These are phyloP conservation scores for Pygoscelis antarcticus DNA, from an alignment of 2,113 vertebrate species.

Conservation along the genomic window DNA sequence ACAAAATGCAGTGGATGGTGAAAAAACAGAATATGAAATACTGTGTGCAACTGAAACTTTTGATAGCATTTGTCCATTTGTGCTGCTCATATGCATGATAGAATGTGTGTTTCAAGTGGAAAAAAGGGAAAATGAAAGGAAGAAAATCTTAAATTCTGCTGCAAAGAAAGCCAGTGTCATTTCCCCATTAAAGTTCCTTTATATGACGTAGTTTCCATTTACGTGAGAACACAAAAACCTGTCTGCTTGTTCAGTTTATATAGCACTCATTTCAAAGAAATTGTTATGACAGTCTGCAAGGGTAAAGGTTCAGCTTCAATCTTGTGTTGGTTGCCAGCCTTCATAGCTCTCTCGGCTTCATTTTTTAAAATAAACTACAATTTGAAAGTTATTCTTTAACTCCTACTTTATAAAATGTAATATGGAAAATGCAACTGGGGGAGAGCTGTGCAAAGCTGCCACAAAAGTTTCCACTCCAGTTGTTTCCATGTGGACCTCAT, in stretches of 20 bases:
- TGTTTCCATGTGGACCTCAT: neutral
- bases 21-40: neutral
- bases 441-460: neutral
- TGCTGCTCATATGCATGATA: neutral
- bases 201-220: constrained; percentile 42
- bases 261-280: constrained; percentile 21
- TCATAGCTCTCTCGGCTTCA: neutral
- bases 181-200: constrained; percentile 34
- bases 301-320: constrained; percentile 6
- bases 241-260: constrained; percentile 16
- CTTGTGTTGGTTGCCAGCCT: constrained; percentile 6
- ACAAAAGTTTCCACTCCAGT: neutral
- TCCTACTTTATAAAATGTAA: neutral
- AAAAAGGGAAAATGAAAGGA: constrained; percentile 12
- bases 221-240: constrained; percentile 32
- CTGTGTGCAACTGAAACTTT: neutral
- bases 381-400: neutral
- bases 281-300: constrained; percentile 28
- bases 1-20: neutral
- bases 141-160: constrained; percentile 30
- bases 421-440: neutral
- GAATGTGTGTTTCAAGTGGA: constrained; percentile 28
- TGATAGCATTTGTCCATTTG: neutral
- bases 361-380: neutral
- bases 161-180: neutral